Evolutionary conservation across 2,888 invertebrate species (phyloP).

Genomic region (Nephrotoma guestfalica): DNA sequence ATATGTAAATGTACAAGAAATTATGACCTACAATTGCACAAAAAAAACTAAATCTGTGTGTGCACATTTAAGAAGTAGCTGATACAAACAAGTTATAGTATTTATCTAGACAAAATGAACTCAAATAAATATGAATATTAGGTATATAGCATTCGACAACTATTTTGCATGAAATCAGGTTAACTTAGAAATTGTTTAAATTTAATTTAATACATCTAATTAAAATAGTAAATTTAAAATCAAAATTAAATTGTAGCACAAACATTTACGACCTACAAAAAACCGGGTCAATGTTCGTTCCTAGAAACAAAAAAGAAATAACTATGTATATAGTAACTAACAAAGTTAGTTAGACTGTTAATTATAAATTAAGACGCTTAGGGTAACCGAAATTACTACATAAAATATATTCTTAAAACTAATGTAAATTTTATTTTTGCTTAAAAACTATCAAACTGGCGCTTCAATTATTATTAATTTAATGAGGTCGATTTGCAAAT

Average conservation of each 20-base stretch:
- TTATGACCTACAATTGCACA: neutral
- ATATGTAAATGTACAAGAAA: neutral
- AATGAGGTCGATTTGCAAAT: conserved; percentile 53
- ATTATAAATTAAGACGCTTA: neutral
- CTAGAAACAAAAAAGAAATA: neutral
- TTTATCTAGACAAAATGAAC: neutral
- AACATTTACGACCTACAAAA: neutral
- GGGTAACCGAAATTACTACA: neutral
- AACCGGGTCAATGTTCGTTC: neutral
- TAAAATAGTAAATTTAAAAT: neutral
- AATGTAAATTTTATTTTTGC: neutral
- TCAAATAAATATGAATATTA: neutral
- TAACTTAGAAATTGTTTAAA: neutral
- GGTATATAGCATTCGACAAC: neutral
- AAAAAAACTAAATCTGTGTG: neutral
- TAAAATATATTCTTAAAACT: neutral
- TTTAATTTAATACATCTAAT: neutral
- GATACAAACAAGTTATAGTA: neutral
- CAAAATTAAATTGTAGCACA: neutral
- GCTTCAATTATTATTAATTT: neutral
- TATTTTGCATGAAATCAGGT: neutral
- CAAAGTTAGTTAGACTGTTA: neutral
- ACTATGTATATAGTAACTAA: neutral
- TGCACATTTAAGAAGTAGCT: neutral
- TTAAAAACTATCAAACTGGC: neutral